Percentiles rank a stretch among this genome's conserved stretches.
These are phyloP conservation scores for Stichopus horrens DNA, from an alignment of 53 echinoderm and acorn worm species.

Conservation along the genomic window DNA sequence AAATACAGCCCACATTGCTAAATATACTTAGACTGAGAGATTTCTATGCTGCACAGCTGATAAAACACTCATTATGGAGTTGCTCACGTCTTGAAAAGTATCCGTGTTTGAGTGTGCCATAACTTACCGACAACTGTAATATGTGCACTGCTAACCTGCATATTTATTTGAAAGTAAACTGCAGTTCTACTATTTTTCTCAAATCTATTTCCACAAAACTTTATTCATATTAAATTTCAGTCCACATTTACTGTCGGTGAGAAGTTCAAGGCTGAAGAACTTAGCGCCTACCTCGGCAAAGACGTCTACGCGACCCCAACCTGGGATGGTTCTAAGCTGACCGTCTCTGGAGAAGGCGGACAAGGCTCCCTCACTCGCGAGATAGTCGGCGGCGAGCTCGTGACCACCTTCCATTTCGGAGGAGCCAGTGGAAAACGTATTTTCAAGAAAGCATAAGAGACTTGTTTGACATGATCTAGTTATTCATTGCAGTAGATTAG, in stretches of 20 bases:
- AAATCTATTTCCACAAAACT: neutral
- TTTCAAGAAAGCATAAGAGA: slow-evolving; percentile 76
- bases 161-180: no score
- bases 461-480: neutral
- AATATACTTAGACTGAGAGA: no score
- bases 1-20: no score
- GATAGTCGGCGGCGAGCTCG: slow-evolving; percentile 66
- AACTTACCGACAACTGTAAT: no score
- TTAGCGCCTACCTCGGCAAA: slow-evolving; percentile 65
- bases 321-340: slow-evolving; percentile 67
- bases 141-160: no score
- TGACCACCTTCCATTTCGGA: slow-evolving; percentile 64
- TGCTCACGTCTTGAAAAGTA: no score
- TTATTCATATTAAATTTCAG: neutral
- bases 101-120: no score
- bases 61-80: no score
- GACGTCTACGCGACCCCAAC: slow-evolving; percentile 73
- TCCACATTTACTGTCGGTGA: slow-evolving; percentile 58
- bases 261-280: slow-evolving; percentile 64
- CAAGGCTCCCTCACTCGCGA: slow-evolving; percentile 63
- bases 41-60: no score
- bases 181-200: no score
- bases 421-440: slow-evolving; percentile 63
- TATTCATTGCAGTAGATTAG: neutral
- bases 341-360: slow-evolving; percentile 65